phyloP scores from a whole-genome alignment of 2,797 vertebrate genomes.

The Amblyopsis hoosieri region DNA sequence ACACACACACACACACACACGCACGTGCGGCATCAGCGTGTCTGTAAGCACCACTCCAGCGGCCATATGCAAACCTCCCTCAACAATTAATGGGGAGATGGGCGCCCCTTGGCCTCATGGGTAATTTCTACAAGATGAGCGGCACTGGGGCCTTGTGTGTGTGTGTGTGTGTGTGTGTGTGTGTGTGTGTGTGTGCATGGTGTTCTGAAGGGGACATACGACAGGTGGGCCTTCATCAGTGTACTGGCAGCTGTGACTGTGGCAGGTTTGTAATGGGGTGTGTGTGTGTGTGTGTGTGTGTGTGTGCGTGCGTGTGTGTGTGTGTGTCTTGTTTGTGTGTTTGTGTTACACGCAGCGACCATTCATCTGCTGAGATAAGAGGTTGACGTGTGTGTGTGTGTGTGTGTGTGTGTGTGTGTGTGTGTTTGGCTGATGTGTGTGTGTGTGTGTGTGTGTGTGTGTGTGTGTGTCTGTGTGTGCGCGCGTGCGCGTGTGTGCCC shows the following conservation, averaged over 20 bases:
- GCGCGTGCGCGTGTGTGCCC: constrained; percentile 44
- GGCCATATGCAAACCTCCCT: constrained; percentile 79
- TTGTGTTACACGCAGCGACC: constrained; percentile 54
- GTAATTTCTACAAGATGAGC: constrained; percentile 69
- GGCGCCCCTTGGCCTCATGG: constrained; percentile 70
- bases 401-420: constrained; percentile 19
- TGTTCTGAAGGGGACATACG: constrained; percentile 59
- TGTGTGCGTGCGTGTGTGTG: constrained; percentile 41
- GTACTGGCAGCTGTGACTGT: constrained; percentile 82
- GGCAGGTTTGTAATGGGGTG: constrained; percentile 74
- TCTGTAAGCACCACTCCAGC: constrained; percentile 73
- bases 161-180: constrained; percentile 34
- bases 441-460: constrained; percentile 22
- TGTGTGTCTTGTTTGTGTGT: constrained; percentile 30
- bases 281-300: constrained; percentile 14
- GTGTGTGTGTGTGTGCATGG: constrained; percentile 17
- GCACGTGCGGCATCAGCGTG: constrained; percentile 46
- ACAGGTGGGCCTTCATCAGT: constrained; percentile 85
- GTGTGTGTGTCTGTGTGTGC: constrained; percentile 43
- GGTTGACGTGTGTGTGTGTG: constrained; percentile 25
- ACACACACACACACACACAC: constrained; percentile 3
- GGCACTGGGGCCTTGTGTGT: constrained; percentile 56
- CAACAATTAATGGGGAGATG: constrained; percentile 79
- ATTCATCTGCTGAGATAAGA: constrained; percentile 62
- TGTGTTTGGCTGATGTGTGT: constrained; percentile 19